phyloP scores from a whole-genome alignment of 1,140 invertebrate species.

The Neotoxoptera formosana region DNA sequence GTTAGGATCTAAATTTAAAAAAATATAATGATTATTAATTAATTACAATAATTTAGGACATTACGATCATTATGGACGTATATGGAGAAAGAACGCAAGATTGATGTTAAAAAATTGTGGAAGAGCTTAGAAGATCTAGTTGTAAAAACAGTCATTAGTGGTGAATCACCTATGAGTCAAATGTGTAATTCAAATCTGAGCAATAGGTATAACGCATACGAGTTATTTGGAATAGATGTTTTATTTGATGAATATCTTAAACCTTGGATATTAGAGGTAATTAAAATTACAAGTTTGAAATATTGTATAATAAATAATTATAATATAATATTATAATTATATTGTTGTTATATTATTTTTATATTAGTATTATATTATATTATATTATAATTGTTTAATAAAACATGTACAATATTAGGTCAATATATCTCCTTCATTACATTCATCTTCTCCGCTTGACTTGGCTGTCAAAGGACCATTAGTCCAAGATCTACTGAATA shows the following conservation, averaged over 20 bases:
- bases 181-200: conserved; percentile 74
- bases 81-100: conserved; percentile 70
- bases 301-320: too few relatives aligned
- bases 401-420: conserved; percentile 66
- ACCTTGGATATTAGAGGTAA: conserved; percentile 92
- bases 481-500: conserved; percentile 88
- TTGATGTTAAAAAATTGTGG: conserved; percentile 82
- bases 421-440: conserved; percentile 94
- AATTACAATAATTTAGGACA: conserved; percentile 65
- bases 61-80: conserved; percentile 79
- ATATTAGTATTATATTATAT: too few relatives aligned
- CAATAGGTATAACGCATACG: conserved; percentile 80
- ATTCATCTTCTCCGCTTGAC: conserved; percentile 92
- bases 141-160: conserved; percentile 82
- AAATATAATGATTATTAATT: background rate
- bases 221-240: conserved; percentile 84
- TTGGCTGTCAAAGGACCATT: conserved; percentile 91
- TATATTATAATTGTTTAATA: conserved; percentile 62
- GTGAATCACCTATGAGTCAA: conserved; percentile 77
- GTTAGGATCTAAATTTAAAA: background rate
- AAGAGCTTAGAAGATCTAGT: conserved; percentile 79
- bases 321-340: too few relatives aligned
- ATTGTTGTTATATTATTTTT: too few relatives aligned
- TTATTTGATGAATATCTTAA: conserved; percentile 81
- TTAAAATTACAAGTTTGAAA: background rate